Evolutionary conservation across 2,113 vertebrate genomes (phyloP), one percentile per base, ranked within the genome.

Genomic region (Protomyctophum bolini): DNA sequence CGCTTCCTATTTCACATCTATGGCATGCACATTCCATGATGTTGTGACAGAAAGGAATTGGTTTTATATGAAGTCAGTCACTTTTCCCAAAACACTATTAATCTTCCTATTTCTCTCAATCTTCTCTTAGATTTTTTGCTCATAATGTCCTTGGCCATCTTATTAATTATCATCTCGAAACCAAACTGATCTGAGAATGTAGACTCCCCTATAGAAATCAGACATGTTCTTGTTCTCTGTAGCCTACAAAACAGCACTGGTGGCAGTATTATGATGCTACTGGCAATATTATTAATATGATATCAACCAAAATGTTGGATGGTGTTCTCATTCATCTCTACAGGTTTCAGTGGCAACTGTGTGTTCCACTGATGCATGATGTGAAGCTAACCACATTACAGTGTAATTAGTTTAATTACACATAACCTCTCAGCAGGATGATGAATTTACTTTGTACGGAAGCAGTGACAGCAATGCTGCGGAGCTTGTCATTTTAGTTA

Each of bases 401-500:
- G 29, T 68, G 73, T 80, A 68, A 83, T 63, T 63, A 29, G 29
- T 68, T 73, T 80, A 68, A 83, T 63, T 63, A 29, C 21, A 48
- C 78, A 80, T 87, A 85, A 84, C 68, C 61, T 73, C 68, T 54
- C 5, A 66, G 70, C 79, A 68, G 67, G 49, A 80, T 82, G 87
- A 91, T 84, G 67, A 83, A 88, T 75, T 58, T 69, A 77, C 66
- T 77, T 10, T 8, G 60, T 6, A n/a, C 70, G 68, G 61, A 62
- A 62, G 58, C 56, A 69, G 75, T 78, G 85, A 83, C 79, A 73
- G 76, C 51, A 2, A 10, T 50, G 29, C 70, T 80, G 75, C 82
- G 77, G 70, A 49, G 50, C 74, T 57, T 52, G 54, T 56, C 29
- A 14, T 71, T 82, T 84, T 89, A 86, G 83, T 89, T 87, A 41